Conservation (phyloP, 2,888 invertebrate genomes). For the Euzophera pinguis region DNA sequence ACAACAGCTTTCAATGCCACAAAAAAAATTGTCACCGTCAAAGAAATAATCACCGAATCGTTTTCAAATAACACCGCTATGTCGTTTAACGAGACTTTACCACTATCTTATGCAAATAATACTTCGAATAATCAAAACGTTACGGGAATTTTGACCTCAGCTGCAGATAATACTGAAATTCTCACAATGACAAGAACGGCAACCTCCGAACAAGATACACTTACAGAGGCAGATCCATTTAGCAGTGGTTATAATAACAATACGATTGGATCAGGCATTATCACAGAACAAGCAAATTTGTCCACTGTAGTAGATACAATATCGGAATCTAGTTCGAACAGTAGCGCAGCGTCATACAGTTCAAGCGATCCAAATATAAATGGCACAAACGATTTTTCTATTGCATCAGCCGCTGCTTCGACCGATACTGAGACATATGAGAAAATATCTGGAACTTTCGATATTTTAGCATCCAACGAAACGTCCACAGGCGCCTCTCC, state of each 20-base stretch:
- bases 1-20: background rate
- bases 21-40: background rate
- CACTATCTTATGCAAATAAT: background rate
- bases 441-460: background rate
- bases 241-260: background rate
- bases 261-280: background rate
- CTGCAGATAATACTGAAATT: background rate
- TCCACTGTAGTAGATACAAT: background rate
- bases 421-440: background rate
- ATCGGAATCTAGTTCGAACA: background rate
- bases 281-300: background rate
- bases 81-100: background rate
- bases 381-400: background rate
- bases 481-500: background rate
- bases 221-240: background rate
- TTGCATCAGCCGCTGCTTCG: background rate
- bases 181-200: conserved; percentile 8
- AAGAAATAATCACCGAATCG: background rate
- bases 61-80: background rate
- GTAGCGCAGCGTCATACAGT: background rate
- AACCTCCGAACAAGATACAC: background rate
- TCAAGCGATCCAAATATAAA: background rate
- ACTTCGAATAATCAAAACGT: background rate
- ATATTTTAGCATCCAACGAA: background rate
- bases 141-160: background rate